A percentile compares a stretch with the other conserved stretches of the same genome.
Conservation (phyloP, 2,113 vertebrate species). For the Marmota flaviventris region DNA sequence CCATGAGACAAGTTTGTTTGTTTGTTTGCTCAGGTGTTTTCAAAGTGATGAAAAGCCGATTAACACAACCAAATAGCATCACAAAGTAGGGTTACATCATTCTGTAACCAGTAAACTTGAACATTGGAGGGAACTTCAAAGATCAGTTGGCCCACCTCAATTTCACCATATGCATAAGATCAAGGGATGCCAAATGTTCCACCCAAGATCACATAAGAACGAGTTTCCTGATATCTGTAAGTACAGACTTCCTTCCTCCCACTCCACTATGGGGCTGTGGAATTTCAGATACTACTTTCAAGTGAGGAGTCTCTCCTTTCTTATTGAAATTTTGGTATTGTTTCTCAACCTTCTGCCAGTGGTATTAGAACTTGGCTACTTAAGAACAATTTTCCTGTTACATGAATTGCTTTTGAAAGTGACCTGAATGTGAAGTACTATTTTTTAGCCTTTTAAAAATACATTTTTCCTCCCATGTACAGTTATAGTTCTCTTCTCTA, state of each 20-base stretch:
- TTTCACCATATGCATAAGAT: neutral
- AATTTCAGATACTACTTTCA: neutral
- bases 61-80: neutral
- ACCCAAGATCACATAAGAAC: neutral
- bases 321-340: neutral
- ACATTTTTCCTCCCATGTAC: neutral
- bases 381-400: neutral
- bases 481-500: neutral
- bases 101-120: neutral
- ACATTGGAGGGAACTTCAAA: neutral
- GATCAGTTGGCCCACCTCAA: neutral
- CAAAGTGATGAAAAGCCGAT: too few species aligned
- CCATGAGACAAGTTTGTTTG: too few species aligned
- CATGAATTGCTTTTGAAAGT: conserved; percentile 16
- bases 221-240: neutral
- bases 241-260: neutral
- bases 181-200: neutral
- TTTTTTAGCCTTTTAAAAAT: conserved; percentile 59
- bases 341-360: neutral
- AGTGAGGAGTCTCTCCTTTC: neutral
- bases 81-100: neutral
- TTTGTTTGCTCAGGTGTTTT: too few species aligned
- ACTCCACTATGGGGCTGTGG: fast-evolving
- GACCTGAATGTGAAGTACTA: neutral
- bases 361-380: neutral